These are phyloP conservation scores for Operophtera brumata DNA, from an alignment of 2,888 invertebrate genomes.

Conservation along the genomic window DNA sequence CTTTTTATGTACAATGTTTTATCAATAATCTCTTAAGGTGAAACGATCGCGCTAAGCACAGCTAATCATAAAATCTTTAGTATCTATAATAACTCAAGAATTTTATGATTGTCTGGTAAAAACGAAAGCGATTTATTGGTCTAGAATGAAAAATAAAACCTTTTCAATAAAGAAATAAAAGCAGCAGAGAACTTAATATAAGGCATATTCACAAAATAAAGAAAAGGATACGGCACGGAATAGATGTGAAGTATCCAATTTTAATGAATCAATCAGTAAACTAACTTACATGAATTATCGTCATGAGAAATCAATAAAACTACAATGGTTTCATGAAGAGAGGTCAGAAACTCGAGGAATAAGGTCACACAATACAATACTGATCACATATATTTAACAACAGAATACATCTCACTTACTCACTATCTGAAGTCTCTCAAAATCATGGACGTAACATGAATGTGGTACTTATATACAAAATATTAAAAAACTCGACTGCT, in stretches of 20 bases:
- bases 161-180: constrained; percentile 38
- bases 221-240: background rate
- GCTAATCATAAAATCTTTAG: constrained; percentile 56
- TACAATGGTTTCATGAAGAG: no score
- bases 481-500: no score
- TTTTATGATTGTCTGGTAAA: constrained; percentile 53
- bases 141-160: constrained; percentile 31
- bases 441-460: no score
- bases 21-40: constrained; percentile 60
- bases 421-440: no score
- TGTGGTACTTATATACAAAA: no score
- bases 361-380: no score
- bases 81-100: constrained; percentile 40
- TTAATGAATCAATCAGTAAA: background rate
- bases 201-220: background rate
- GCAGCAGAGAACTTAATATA: constrained; percentile 11
- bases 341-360: no score
- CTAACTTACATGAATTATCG: no score
- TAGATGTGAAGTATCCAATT: background rate
- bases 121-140: constrained; percentile 47
- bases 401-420: no score
- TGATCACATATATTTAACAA: no score
- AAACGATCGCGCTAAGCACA: constrained; percentile 53
- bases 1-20: constrained; percentile 49
- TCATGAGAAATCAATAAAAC: no score